Percentiles rank a stretch among this genome's conserved stretches.
Conservation (phyloP, 2,113 vertebrate genomes). For the Notechis scutatus region DNA sequence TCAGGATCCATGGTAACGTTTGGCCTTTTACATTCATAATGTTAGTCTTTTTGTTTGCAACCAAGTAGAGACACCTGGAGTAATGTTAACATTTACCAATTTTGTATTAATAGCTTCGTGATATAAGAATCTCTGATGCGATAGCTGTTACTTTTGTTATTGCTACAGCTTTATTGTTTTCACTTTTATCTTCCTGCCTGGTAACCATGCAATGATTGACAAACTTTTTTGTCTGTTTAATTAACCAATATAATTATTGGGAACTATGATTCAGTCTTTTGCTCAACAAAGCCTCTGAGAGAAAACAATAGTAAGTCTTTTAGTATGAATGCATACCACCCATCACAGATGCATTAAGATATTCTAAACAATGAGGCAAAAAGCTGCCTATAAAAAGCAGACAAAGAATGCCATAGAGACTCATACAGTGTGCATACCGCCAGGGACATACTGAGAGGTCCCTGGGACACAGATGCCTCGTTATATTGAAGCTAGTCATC, state of each 20-base stretch:
- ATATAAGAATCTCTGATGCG: conserved; percentile 80
- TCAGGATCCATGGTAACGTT: conserved; percentile 86
- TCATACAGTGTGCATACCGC: conserved; percentile 77
- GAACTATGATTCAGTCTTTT: conserved; percentile 75
- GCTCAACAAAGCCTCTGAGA: conserved; percentile 75
- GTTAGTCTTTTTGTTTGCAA: conserved; percentile 82
- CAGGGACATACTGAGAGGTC: conserved; percentile 76
- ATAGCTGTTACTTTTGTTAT: conserved; percentile 83
- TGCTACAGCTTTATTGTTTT: conserved; percentile 77
- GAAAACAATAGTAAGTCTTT: conserved; percentile 85
- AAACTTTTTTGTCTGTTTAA: conserved; percentile 86
- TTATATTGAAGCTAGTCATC: conserved; percentile 80
- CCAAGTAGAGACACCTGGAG: conserved; percentile 79
- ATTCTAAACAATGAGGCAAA: conserved; percentile 81
- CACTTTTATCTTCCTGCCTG: conserved; percentile 80
- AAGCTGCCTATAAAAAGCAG: conserved; percentile 77
- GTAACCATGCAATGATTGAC: conserved; percentile 81
- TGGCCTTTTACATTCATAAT: conserved; percentile 82
- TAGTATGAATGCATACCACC: conserved; percentile 82
- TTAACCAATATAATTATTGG: conserved; percentile 88
- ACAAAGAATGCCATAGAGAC: conserved; percentile 79
- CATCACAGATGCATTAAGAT: conserved; percentile 84
- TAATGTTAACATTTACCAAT: conserved; percentile 80
- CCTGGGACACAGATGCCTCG: conserved; percentile 82
- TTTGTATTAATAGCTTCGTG: conserved; percentile 83